phyloP scores from a whole-genome alignment of 2,888 invertebrate species.

The Eueremaeus valkanovi region DNA sequence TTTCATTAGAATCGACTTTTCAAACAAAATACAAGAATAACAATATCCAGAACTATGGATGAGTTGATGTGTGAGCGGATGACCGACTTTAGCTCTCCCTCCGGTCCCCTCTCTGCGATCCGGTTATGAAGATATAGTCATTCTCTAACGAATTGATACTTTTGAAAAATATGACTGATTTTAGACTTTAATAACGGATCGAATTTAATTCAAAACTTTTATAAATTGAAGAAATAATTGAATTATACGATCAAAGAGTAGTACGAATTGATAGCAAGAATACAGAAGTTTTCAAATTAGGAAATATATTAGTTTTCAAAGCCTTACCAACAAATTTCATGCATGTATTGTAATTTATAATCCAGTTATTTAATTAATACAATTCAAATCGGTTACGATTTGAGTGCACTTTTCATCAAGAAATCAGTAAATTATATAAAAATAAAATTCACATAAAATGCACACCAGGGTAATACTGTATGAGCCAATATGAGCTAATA shows the following conservation, averaged over 20 bases:
- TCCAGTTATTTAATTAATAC: too few relatives aligned
- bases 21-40: slow-evolving; percentile 21
- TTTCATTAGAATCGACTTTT: slow-evolving; percentile 28
- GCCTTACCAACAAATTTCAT: too few relatives aligned
- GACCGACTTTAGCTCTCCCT: slow-evolving; percentile 35
- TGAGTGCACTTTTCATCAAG: too few relatives aligned
- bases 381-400: too few relatives aligned
- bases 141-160: slow-evolving; percentile 2
- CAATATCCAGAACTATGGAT: background rate
- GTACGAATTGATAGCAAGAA: too few relatives aligned
- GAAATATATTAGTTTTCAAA: too few relatives aligned
- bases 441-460: too few relatives aligned
- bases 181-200: slow-evolving; percentile 4
- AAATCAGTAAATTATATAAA: too few relatives aligned
- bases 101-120: slow-evolving; percentile 15
- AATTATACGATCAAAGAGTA: slow-evolving; percentile 2
- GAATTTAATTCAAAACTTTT: background rate
- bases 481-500: too few relatives aligned
- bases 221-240: background rate
- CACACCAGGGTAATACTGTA: too few relatives aligned
- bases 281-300: too few relatives aligned
- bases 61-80: slow-evolving; percentile 29
- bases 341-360: too few relatives aligned
- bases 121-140: slow-evolving; percentile 29
- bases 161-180: background rate